Base-by-base conservation (phyloP, 2,797 vertebrate genomes). In the Manis javanica region DNA sequence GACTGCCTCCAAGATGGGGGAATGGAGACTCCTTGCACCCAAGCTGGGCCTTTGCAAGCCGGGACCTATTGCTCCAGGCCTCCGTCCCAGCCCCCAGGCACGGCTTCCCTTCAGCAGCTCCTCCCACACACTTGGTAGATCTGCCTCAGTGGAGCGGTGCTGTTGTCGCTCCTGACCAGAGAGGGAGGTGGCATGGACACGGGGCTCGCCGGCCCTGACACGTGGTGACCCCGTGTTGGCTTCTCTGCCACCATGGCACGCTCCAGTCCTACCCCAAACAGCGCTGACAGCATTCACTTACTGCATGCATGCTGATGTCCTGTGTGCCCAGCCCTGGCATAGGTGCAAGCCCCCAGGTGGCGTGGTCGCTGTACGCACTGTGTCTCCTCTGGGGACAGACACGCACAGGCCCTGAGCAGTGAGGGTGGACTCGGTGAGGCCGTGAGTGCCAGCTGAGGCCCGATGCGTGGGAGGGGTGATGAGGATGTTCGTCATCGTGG, bases 291-390 rank as follows among this genome's bases (percentile, higher is more conserved):
- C n/a, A 8, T 37, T 39, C n/a, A 4, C 5, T 31, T 21, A 53
- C 55, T 84, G 74, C 8, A 31, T 3, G 31, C 39, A 13, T 8
- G 1, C 10, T 0, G 55, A 64, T 14, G 24, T 39, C 19, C 24
- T 4, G 4, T 16, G 24, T 69, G 55, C 21, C 1, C 0, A 2
- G 11, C 24, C 14, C 68, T 9, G 18, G 53, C 1, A 2, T 2
- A 19, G 57, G 37, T 7, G 26, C 78, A 15, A 18, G 14, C 10
- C 57, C n/a, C 18, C 5, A 18, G 2, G 7, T 42, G 31, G 23
- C 1, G 14, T 16, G 8, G 3, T 2, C 37, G 5, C 10, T 2
- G 13, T 5, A 5, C 26, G 21, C 19, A 5, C n/a, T n/a, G 26
- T 49, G 72, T 75, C 66, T 34, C 55, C 14, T 7, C 4, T 57